phyloP scores from a whole-genome alignment of 1,140 invertebrate genomes.

The Linepithema humile region DNA sequence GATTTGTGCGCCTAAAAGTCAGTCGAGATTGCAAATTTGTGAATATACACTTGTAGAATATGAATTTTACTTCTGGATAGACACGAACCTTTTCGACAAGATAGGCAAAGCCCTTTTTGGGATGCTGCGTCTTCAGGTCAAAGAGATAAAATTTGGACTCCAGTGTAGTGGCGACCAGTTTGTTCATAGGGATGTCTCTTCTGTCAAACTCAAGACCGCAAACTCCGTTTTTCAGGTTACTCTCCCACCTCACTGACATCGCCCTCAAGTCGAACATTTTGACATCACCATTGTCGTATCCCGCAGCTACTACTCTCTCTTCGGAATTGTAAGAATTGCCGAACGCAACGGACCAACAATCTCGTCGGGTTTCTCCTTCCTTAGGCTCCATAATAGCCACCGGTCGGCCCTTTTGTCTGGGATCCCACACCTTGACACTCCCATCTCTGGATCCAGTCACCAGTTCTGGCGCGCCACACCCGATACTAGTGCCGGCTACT shows the following conservation, averaged over 20 bases:
- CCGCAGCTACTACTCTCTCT: conserved; percentile 94
- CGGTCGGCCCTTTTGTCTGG: conserved; percentile 93
- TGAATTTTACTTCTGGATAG: background rate
- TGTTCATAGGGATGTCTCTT: conserved; percentile 98
- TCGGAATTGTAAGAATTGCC: conserved; percentile 94
- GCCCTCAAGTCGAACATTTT: conserved; percentile 97
- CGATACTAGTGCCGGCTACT: conserved; percentile 92
- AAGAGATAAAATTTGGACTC: conserved; percentile 96
- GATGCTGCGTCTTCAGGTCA: conserved; percentile 95
- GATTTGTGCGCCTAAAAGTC: conserved; percentile 88
- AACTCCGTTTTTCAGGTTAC: conserved; percentile 97
- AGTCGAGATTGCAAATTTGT: conserved; percentile 56
- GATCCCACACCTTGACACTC: conserved; percentile 98
- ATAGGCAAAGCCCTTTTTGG: conserved; percentile 93
- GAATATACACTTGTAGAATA: background rate
- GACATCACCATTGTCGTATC: conserved; percentile 98
- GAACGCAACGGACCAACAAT: conserved; percentile 95
- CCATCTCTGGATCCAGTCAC: conserved; percentile 97
- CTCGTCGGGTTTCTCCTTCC: conserved; percentile 87
- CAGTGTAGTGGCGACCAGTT: conserved; percentile 95
- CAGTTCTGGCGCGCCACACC: conserved; percentile 96
- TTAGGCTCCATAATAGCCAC: conserved; percentile 94
- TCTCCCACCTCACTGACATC: conserved; percentile 95
- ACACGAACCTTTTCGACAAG: conserved; percentile 89
- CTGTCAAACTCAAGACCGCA: conserved; percentile 96